These are phyloP conservation scores for Phocoena sinus DNA, from an alignment of 2,113 vertebrate genomes.

Conservation along the genomic window DNA sequence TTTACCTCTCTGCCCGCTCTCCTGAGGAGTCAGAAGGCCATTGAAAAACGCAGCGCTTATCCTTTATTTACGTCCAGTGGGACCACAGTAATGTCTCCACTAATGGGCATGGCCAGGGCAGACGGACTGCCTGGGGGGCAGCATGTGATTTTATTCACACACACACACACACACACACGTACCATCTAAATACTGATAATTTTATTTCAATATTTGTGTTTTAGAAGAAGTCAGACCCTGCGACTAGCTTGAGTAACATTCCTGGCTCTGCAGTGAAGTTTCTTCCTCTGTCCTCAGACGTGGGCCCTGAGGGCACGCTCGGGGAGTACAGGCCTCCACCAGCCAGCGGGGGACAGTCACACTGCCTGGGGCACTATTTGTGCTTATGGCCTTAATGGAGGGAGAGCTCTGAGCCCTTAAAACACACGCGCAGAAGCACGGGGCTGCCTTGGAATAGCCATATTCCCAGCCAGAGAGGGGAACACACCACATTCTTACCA, in stretches of 20 bases:
- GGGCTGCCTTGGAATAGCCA: neutral
- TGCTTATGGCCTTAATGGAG: neutral
- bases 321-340: rapidly evolving
- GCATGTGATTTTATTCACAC: rapidly evolving
- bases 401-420: neutral
- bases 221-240: neutral
- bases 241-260: neutral
- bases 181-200: neutral
- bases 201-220: neutral
- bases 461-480: neutral
- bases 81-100: neutral
- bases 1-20: neutral
- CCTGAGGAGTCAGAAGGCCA: neutral
- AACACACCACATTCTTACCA: neutral
- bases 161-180: neutral
- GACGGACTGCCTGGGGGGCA: rapidly evolving
- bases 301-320: neutral
- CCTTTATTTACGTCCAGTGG: neutral
- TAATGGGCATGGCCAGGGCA: neutral
- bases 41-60: neutral
- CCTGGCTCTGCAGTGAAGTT: neutral
- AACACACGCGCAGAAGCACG: rapidly evolving
- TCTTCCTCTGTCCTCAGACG: neutral
- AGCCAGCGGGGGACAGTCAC: rapidly evolving
- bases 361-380: rapidly evolving